A percentile compares a stretch with the other conserved stretches of the same genome.
Conservation (phyloP, 2,888 invertebrate species). For the Metallyticus violacea region DNA sequence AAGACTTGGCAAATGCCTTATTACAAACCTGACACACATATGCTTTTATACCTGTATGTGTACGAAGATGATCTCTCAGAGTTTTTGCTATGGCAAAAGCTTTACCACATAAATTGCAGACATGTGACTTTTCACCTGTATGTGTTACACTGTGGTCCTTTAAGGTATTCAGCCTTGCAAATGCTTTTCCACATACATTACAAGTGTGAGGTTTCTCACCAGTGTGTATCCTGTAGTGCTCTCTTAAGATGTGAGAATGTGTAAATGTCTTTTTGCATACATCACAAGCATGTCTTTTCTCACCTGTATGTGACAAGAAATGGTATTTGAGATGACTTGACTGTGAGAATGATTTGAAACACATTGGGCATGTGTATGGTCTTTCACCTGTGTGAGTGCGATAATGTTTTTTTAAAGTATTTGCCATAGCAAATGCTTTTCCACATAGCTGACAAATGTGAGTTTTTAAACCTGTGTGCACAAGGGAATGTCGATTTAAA, state of each 20-base stretch:
- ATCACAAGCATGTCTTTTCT: not conserved
- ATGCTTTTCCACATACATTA: not conserved
- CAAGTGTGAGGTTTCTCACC: slow-evolving; percentile 16
- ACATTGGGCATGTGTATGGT: not conserved
- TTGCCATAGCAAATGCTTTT: not conserved
- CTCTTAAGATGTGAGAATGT: not conserved
- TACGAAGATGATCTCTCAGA: not conserved
- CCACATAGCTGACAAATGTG: not conserved
- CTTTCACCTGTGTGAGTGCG: not conserved
- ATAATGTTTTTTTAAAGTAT: not conserved
- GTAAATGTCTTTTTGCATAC: not conserved
- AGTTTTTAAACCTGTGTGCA: not conserved
- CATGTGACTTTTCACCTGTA: not conserved
- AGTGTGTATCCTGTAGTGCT: slow-evolving; percentile 2
- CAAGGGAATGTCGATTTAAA: not conserved
- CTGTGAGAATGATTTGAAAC: not conserved
- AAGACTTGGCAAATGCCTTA: not conserved
- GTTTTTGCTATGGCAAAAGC: not conserved
- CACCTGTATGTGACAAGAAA: slow-evolving; percentile 1
- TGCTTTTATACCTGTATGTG: not conserved
- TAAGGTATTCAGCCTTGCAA: not conserved
- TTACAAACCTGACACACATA: not conserved
- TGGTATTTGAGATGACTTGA: not conserved
- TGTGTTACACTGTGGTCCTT: not conserved
- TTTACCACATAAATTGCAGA: not conserved